A percentile compares a stretch with the other conserved stretches of the same genome.
Conservation (phyloP, 2,888 invertebrate species). For the Schizaphis graminum region DNA sequence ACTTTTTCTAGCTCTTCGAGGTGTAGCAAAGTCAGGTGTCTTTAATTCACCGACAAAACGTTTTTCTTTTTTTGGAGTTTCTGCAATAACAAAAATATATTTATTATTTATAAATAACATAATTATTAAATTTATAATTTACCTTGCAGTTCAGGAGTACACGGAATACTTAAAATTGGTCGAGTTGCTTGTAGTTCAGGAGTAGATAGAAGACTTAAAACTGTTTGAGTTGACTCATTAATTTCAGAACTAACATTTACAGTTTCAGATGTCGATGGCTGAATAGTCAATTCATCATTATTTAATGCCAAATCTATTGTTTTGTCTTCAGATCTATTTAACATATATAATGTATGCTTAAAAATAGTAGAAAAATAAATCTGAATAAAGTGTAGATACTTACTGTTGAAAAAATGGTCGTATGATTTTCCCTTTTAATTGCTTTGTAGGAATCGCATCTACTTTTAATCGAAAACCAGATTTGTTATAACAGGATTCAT, state of each 20-base stretch:
- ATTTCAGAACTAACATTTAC: neutral
- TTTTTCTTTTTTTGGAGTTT: neutral
- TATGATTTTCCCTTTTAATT: no score
- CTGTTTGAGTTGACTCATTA: no score
- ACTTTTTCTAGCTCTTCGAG: no score
- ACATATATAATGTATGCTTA: neutral
- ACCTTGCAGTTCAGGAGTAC: slow-evolving; percentile 9
- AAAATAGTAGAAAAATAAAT: neutral
- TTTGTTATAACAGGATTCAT: neutral
- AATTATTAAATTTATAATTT: neutral
- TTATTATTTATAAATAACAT: neutral
- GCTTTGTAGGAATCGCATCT: neutral
- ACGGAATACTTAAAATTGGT: no score
- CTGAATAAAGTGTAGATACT: neutral
- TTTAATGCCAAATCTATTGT: no score
- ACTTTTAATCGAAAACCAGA: neutral
- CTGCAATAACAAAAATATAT: slow-evolving; percentile 10
- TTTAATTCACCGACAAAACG: neutral
- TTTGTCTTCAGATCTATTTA: neutral
- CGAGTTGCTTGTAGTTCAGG: no score
- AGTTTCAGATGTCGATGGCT: slow-evolving; percentile 13
- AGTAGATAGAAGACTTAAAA: no score
- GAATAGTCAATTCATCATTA: neutral
- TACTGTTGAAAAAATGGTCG: no score
- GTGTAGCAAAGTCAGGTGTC: neutral